Conservation (phyloP, 2,888 invertebrate species). For the Eristalinus sepulchralis region DNA sequence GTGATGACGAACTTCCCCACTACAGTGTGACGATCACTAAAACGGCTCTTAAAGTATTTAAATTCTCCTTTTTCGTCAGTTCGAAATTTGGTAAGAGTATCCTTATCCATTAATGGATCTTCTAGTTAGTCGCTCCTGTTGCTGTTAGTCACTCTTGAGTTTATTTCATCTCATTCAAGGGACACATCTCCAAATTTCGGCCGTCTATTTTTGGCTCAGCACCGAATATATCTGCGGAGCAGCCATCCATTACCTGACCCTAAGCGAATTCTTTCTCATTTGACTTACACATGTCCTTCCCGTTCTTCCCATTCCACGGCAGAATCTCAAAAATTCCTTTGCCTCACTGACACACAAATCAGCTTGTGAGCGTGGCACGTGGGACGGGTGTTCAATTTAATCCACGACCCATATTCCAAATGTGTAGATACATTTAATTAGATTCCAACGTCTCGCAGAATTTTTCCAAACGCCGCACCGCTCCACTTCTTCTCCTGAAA, state of each 20-base stretch:
- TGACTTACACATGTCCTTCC: conserved; percentile 39
- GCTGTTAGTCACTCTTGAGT: no score
- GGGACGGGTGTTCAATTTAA: conserved; percentile 62
- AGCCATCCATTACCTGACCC: conserved; percentile 39
- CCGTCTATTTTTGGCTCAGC: background rate
- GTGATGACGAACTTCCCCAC: no score
- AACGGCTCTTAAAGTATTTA: no score
- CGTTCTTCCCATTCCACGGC: conserved; percentile 17
- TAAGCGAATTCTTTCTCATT: conserved; percentile 26
- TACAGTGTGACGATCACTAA: no score
- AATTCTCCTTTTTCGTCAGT: no score
- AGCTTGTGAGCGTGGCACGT: conserved; percentile 47
- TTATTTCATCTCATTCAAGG: no score
- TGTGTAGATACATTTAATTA: conserved; percentile 65
- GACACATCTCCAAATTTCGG: no score
- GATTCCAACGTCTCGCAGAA: conserved; percentile 66
- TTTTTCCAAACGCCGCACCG: conserved; percentile 28
- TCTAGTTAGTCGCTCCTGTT: no score
- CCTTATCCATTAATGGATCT: no score
- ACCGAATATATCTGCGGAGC: background rate
- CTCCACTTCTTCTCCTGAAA: no score
- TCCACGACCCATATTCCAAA: conserved; percentile 49
- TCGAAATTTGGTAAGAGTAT: no score
- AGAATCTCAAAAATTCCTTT: conserved; percentile 49
- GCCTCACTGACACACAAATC: conserved; percentile 51